Conservation (phyloP, 1,140 invertebrate genomes). For the Hydropsyche tenuis region DNA sequence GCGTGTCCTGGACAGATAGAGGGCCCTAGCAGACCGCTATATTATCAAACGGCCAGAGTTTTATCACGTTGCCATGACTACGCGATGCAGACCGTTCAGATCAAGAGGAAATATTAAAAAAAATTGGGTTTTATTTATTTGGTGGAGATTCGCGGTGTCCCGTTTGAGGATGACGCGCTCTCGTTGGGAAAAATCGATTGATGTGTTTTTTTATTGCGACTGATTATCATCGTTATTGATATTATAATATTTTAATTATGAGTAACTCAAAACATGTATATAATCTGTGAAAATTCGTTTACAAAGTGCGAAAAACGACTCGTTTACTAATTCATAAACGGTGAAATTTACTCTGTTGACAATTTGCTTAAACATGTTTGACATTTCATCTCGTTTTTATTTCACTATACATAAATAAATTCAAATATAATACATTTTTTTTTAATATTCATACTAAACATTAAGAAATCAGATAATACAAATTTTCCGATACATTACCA, state of each 20-base stretch:
- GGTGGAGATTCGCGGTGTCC: background rate
- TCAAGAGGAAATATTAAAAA: slow-evolving; percentile 42
- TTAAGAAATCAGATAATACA: background rate
- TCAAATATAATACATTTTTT: too few relatives aligned
- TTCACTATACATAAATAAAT: background rate
- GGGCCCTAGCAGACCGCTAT: slow-evolving; percentile 48
- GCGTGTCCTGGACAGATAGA: slow-evolving; percentile 47
- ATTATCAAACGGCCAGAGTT: slow-evolving; percentile 62
- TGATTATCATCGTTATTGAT: too few relatives aligned
- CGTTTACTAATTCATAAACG: slow-evolving; percentile 47
- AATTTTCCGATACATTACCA: slow-evolving; percentile 9
- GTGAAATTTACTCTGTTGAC: slow-evolving; percentile 43
- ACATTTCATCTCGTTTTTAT: background rate
- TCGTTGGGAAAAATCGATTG: too few relatives aligned
- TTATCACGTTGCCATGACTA: slow-evolving; percentile 61
- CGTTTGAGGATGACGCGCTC: background rate
- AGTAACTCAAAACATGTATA: too few relatives aligned
- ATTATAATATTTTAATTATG: too few relatives aligned
- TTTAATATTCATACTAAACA: too few relatives aligned
- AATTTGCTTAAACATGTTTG: slow-evolving; percentile 30
- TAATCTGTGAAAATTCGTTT: too few relatives aligned
- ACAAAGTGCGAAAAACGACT: slow-evolving; percentile 39
- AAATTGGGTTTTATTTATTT: too few relatives aligned
- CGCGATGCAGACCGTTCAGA: slow-evolving; percentile 50
- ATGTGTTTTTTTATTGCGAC: too few relatives aligned